A percentile compares a stretch with the other conserved stretches of the same genome.
Evolutionary conservation across 2,888 invertebrate genomes (phyloP).

Genomic region (Neoaliturus tenellus): DNA sequence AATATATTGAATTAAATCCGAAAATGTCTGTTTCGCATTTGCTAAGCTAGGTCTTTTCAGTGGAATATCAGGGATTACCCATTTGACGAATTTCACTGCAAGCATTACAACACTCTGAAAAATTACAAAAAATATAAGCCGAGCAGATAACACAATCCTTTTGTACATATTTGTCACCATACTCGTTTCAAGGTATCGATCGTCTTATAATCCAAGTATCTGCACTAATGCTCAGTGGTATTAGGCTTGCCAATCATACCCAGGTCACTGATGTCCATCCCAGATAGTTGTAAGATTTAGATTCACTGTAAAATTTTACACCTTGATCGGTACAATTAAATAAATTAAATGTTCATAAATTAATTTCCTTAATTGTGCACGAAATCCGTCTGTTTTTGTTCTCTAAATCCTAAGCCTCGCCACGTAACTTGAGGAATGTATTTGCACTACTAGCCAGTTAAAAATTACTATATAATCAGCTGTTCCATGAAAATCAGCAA

Average conservation of each 20-base stretch:
- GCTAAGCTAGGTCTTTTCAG: background rate
- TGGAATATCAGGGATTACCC: background rate
- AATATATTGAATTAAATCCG: too few species aligned
- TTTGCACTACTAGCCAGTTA: too few species aligned
- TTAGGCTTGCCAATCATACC: constrained; percentile 72
- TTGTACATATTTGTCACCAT: constrained; percentile 79
- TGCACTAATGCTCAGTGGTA: constrained; percentile 78
- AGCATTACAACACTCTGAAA: constrained; percentile 74
- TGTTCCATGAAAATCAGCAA: too few species aligned
- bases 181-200: constrained; percentile 79
- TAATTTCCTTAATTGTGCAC: too few species aligned
- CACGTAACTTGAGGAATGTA: too few species aligned
- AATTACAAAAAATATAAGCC: constrained; percentile 93
- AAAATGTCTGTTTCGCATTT: background rate
- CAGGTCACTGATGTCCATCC: constrained; percentile 82
- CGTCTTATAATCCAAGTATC: constrained; percentile 88
- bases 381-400: too few species aligned
- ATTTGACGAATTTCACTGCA: background rate
- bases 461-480: too few species aligned
- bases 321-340: constrained; percentile 95
- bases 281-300: constrained; percentile 81
- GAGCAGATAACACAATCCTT: constrained; percentile 93
- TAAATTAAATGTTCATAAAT: too few species aligned
- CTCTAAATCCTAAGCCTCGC: too few species aligned
- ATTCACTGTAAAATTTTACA: constrained; percentile 81